These are phyloP conservation scores for Chalcosyrphus nemorum DNA, from an alignment of 2,888 invertebrate species.

Conservation along the genomic window DNA sequence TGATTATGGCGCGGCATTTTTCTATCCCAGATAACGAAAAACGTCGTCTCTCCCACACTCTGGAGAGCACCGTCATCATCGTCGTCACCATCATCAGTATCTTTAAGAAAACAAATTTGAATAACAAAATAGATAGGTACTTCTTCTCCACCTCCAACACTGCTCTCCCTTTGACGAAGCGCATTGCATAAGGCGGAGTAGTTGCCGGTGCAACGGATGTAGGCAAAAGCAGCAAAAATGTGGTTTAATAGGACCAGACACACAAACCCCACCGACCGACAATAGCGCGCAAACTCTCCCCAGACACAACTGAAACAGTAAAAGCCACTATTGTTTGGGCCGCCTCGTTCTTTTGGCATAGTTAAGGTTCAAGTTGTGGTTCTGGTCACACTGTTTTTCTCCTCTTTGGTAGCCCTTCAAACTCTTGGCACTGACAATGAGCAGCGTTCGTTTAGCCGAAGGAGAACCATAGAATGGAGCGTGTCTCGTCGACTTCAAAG, in stretches of 20 bases:
- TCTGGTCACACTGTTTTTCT: too few species aligned
- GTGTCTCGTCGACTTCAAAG: constrained; percentile 55
- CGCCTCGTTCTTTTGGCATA: constrained; percentile 66
- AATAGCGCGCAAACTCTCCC: not conserved
- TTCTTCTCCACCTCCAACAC: not conserved
- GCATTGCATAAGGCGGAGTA: constrained; percentile 15
- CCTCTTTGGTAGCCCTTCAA: constrained; percentile 9
- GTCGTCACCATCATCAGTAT: constrained; percentile 14
- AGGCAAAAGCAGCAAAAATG: constrained; percentile 58
- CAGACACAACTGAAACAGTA: constrained; percentile 46
- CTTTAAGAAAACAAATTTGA: constrained; percentile 32
- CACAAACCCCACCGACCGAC: constrained; percentile 28
- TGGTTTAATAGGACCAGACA: constrained; percentile 67
- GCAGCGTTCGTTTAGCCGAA: not conserved
- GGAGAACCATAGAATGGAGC: not conserved
- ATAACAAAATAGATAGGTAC: constrained; percentile 37
- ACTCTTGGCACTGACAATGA: constrained; percentile 41
- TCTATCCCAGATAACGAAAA: constrained; percentile 16
- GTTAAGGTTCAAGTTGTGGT: constrained; percentile 52
- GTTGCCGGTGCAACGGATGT: constrained; percentile 49
- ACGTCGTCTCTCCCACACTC: constrained; percentile 47
- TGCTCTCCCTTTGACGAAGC: too few species aligned
- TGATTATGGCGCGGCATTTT: not conserved
- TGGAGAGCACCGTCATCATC: constrained; percentile 26
- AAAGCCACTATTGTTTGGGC: constrained; percentile 10